Base-by-base conservation (phyloP, 2,888 invertebrate genomes). In the Abrostola triplasia region DNA sequence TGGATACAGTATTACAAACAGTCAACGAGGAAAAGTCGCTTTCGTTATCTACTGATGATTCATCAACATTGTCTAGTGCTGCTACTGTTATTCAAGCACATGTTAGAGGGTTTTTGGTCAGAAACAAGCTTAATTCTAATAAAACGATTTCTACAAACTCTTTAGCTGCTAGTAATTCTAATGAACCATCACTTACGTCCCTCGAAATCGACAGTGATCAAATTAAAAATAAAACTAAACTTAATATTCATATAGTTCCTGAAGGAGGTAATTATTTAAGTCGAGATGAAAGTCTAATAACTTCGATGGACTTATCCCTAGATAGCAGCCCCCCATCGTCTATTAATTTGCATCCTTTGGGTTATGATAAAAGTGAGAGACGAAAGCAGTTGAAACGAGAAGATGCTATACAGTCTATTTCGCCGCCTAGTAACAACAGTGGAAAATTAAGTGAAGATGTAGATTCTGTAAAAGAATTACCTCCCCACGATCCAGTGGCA, bases 61-160 rank as follows among this genome's bases (percentile, higher is more conserved):
- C 95, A 10, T 94, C 95, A 12, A 92, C 93, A 35, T 77, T 95
- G 62, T 95, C 95, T 35, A 95, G 95, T 82, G 96, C 95, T 13
- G 96, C 96, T 41, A 96, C 95, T 5, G 95, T 95, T 79, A 96
- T 96, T 74, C 96, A 96, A 89, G 96, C 96, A 6, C 96, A 96
- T 53, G 96, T 97, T 51, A 93, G 96, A 67, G 96, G 97, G 2
- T 97, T 95, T 84, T 93, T 96, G 81, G 96, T 96, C 42, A 91
- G 96, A 64, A 95, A 95, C 83, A 92, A 91, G 80, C 77, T 92
- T n/a, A 88, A 91, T 76, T 87, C 88, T 44, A 90, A 90, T 66
- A 94, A 92, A 88, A 91, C 92, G 0, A 72, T 79, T n/a, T 92
- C 93, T 41, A 87, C 85, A 36, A 89, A 86, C 77, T 93, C 94